These are phyloP conservation scores for Eurytoma californica DNA, from an alignment of 2,888 invertebrate species.

Conservation along the genomic window DNA sequence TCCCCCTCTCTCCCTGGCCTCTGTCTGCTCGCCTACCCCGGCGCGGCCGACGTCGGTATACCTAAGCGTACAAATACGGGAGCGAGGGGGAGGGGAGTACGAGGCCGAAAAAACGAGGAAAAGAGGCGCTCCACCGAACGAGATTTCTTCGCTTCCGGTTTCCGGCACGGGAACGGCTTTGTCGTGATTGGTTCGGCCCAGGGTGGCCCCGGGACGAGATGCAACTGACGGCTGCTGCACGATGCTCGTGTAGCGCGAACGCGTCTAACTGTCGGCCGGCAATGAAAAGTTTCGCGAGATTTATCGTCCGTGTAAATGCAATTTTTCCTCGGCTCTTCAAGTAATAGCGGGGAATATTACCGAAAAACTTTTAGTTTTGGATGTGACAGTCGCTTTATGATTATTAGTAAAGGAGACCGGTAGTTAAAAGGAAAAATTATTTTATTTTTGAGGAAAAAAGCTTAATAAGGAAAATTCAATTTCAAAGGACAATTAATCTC, in stretches of 20 bases:
- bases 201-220: slow-evolving; percentile 26
- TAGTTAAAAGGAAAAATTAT: too few relatives aligned
- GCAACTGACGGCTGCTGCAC: slow-evolving; percentile 47
- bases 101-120: slow-evolving; percentile 38
- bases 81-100: neutral
- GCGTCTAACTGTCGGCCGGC: slow-evolving; percentile 35
- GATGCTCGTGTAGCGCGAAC: slow-evolving; percentile 16
- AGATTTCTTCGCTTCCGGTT: slow-evolving; percentile 73
- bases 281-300: slow-evolving; percentile 48
- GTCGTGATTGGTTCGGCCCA: slow-evolving; percentile 66
- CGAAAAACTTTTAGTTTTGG: neutral
- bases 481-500: too few relatives aligned
- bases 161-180: slow-evolving; percentile 68
- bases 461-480: too few relatives aligned
- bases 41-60: slow-evolving; percentile 55
- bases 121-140: slow-evolving; percentile 59
- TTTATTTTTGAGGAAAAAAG: too few relatives aligned
- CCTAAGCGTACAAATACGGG: slow-evolving; percentile 3
- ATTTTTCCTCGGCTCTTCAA: slow-evolving; percentile 11
- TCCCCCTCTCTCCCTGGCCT: slow-evolving; percentile 54
- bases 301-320: slow-evolving; percentile 43
- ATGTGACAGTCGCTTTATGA: neutral
- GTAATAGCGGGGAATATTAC: slow-evolving; percentile 1
- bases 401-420: too few relatives aligned
- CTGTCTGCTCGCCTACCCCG: slow-evolving; percentile 58